A percentile compares a stretch with the other conserved stretches of the same genome.
phyloP scores from a whole-genome alignment of 2,113 vertebrate genomes.

The Pygoscelis antarcticus region DNA sequence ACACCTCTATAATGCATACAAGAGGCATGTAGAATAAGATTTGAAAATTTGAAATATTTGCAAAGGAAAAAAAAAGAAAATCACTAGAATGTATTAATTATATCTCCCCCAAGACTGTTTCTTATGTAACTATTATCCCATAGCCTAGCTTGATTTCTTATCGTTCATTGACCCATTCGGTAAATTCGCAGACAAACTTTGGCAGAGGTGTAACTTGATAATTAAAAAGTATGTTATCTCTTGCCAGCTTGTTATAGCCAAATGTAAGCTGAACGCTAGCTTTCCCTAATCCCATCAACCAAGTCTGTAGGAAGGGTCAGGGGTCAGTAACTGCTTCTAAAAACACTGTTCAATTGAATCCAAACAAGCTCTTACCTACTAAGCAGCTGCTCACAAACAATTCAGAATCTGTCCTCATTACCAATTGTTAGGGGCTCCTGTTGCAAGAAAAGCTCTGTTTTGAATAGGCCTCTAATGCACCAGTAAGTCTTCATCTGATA shows the following conservation, averaged over 20 bases:
- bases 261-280: constrained; percentile 78
- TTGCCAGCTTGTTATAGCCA: constrained; percentile 81
- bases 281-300: constrained; percentile 85
- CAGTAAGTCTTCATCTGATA: constrained; percentile 1
- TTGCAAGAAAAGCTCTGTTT: constrained; percentile 51
- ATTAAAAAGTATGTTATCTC: constrained; percentile 89
- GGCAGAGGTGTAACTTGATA: constrained; percentile 80
- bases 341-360: constrained; percentile 77
- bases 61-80: background rate
- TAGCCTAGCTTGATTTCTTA: constrained; percentile 6
- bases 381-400: constrained; percentile 69
- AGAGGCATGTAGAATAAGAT: background rate
- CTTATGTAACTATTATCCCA: constrained; percentile 1
- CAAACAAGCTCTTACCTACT: constrained; percentile 70
- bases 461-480: constrained; percentile 34
- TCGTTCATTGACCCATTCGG: constrained; percentile 61
- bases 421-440: constrained; percentile 62
- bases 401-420: constrained; percentile 59
- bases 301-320: constrained; percentile 79
- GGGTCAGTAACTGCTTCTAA: constrained; percentile 85
- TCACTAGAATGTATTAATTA: background rate
- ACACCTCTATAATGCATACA: background rate
- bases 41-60: background rate
- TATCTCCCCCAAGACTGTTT: background rate
- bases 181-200: constrained; percentile 76